A percentile compares a stretch with the other conserved stretches of the same genome.
These are phyloP conservation scores for Chlorospingus semifuscus DNA, from an alignment of 2,797 vertebrate genomes.

Conservation along the genomic window DNA sequence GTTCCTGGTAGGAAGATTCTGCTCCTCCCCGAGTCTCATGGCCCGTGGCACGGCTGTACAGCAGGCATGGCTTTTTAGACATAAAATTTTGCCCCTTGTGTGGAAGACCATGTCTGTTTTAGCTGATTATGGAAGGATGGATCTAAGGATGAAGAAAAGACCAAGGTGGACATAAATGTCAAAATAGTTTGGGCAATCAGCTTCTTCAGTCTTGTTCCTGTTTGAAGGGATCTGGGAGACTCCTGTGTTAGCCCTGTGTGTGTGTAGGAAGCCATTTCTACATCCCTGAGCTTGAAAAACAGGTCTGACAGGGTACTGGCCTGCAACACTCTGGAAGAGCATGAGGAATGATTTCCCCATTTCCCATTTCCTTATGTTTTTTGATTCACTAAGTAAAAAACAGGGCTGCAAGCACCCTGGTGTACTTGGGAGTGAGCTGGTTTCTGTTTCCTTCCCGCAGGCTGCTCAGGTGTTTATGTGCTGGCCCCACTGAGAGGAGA, in stretches of 20 bases:
- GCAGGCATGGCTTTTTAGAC: not conserved
- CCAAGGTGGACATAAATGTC: not conserved
- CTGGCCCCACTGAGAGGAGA: not conserved
- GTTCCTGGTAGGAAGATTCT: not conserved
- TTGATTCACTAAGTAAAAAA: not conserved
- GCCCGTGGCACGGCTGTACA: not conserved
- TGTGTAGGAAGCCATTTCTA: not conserved
- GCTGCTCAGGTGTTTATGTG: not conserved
- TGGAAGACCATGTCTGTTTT: not conserved
- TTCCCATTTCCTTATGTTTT: not conserved
- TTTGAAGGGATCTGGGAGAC: not conserved
- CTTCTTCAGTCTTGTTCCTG: not conserved
- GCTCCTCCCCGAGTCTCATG: accelerated
- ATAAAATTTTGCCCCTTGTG: not conserved
- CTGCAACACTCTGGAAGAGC: not conserved
- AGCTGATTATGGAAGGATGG: not conserved
- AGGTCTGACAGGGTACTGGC: not conserved
- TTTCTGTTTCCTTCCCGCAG: not conserved
- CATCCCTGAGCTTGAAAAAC: not conserved
- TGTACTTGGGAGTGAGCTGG: not conserved
- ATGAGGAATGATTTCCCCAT: not conserved
- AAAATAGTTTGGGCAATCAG: not conserved
- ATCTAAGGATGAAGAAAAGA: not conserved
- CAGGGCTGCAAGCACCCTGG: not conserved
- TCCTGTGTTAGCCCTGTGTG: not conserved